Base-by-base conservation (phyloP, 1,140 invertebrate species). In the Aphelenchoides avenae region DNA sequence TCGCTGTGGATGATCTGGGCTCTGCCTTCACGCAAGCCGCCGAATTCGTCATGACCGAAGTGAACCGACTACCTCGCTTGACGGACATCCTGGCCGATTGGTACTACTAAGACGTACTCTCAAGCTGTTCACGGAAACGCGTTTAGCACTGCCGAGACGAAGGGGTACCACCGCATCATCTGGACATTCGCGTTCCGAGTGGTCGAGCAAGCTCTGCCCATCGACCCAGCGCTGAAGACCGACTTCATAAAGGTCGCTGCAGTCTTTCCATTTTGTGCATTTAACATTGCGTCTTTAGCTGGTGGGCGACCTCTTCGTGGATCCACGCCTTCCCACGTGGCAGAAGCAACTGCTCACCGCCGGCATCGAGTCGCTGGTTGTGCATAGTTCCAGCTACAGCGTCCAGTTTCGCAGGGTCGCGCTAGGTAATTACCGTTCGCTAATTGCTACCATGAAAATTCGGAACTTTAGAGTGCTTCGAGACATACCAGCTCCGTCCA, bases 291-390 rank as follows among this genome's bases (percentile, higher is more conserved):
- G n/a, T n/a, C n/a, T n/a, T n/a, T 20, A 72, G 51, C 15, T 73
- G 15, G 37, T 73, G 36, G 41, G 39, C 22, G 31, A 41, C 20
- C 33, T 54, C 11, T 76, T 71, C 33, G 33, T 72, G 2, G 51
- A 60, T 37, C 53, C 73, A 15, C 44, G 54, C 5, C 22, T 70
- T 15, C 52, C 73, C 13, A 41, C 20, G 1, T 75, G 61, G 72
- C 48, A 37, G 24, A 62, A 69, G 31, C 30, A 27, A n/a, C 13
- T 63, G 11, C 31, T 71, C 20, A 53, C 73, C 6, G 24, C 36
- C 26, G 73, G 68, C 5, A 68, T 76, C 33, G 52, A 71, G 46
- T 43, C 71, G 24, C 42, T 71, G 20, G 56, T 71, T 22, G 30
- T 73, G 20, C 70, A 71, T 33, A 76, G 52, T 48, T 71, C 61